Conservation (phyloP, 2,797 vertebrate species). For the Rhadinocentrus ornatus region DNA sequence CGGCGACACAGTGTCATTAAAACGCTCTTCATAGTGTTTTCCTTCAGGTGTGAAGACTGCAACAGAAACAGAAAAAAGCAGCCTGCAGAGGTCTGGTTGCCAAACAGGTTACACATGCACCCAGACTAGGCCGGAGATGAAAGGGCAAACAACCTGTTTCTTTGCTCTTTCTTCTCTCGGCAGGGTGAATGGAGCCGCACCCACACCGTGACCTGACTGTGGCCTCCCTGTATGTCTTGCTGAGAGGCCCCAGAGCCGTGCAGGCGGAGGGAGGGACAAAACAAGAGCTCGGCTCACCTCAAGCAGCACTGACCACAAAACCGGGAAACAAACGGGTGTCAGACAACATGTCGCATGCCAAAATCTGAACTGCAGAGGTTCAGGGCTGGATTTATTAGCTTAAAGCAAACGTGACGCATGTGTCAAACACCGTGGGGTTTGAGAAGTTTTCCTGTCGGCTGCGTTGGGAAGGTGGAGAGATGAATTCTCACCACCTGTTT, state of each 20-base stretch:
- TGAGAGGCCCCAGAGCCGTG: conserved; percentile 49
- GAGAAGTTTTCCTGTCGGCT: conserved; percentile 14
- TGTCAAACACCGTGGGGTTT: too few species aligned
- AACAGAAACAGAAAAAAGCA: conserved; percentile 14
- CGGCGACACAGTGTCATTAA: background rate
- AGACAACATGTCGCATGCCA: conserved; percentile 57
- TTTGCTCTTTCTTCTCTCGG: conserved; percentile 56
- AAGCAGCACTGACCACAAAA: conserved; percentile 14
- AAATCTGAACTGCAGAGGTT: background rate
- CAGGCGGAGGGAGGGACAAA: conserved; percentile 65
- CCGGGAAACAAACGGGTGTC: conserved; percentile 68
- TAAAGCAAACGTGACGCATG: conserved; percentile 16
- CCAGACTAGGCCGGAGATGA: conserved; percentile 48
- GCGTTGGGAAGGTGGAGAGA: conserved; percentile 11
- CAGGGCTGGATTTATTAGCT: conserved; percentile 4
- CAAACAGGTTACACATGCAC: conserved; percentile 49
- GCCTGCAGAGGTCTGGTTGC: conserved; percentile 17
- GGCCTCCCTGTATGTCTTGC: conserved; percentile 65
- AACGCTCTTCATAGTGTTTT: background rate
- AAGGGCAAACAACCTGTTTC: conserved; percentile 64
- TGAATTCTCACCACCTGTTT: conserved; percentile 18
- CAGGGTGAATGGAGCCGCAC: conserved; percentile 59
- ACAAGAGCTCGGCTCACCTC: conserved; percentile 31
- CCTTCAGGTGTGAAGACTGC: too few species aligned
- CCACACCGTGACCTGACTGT: conserved; percentile 78